A percentile compares a stretch with the other conserved stretches of the same genome.
Conservation (phyloP, 1,140 invertebrate genomes). For the Ooceraea biroi region DNA sequence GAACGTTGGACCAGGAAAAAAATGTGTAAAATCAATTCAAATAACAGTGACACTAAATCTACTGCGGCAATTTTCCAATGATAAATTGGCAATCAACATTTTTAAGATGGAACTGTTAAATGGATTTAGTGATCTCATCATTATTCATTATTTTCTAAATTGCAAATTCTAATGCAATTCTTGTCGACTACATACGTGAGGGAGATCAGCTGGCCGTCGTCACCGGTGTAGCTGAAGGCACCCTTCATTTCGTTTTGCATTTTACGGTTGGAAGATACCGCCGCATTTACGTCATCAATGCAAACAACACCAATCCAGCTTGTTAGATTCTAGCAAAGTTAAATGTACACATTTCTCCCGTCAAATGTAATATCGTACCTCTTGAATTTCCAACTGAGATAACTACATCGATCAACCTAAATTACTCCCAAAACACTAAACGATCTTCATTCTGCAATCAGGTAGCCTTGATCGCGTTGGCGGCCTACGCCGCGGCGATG, state of each 20-base stretch:
- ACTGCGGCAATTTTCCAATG: not conserved
- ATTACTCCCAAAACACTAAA: not conserved
- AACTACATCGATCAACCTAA: not conserved
- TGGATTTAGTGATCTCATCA: conserved; percentile 13
- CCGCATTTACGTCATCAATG: not conserved
- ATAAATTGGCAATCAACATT: conserved; percentile 13
- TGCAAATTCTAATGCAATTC: too few relatives aligned
- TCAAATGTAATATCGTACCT: not conserved
- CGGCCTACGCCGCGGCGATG: conserved; percentile 58
- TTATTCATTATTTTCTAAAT: conserved; percentile 19
- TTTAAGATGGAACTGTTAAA: conserved; percentile 20
- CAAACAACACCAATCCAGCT: not conserved
- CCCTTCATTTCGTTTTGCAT: conserved; percentile 41
- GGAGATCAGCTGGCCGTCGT: conserved; percentile 85
- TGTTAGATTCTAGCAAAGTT: not conserved
- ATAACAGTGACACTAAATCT: conserved; percentile 27
- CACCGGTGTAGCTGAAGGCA: conserved; percentile 84
- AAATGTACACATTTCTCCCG: not conserved
- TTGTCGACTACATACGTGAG: conserved; percentile 87
- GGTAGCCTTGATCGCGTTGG: conserved; percentile 65
- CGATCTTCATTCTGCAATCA: not conserved
- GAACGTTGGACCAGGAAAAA: not conserved
- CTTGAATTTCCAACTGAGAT: not conserved
- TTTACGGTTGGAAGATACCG: not conserved
- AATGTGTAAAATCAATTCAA: not conserved